Evolutionary conservation across 2,113 vertebrate species (phyloP).

Genomic region (Argyrosomus japonicus): DNA sequence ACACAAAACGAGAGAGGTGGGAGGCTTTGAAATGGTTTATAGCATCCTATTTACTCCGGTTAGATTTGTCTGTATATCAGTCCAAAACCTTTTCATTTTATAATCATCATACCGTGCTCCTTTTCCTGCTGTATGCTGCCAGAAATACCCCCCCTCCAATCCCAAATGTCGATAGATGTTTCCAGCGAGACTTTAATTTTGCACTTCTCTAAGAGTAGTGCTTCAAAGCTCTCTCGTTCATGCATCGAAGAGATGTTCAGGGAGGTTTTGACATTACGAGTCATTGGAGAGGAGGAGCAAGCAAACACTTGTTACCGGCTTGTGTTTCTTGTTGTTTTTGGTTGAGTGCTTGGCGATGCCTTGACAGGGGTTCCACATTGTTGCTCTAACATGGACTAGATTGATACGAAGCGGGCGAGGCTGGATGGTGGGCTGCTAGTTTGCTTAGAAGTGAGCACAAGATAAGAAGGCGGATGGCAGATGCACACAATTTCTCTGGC

Average conservation of each 20-base stretch:
- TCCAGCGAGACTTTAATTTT: conserved; percentile 42
- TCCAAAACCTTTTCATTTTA: conserved; percentile 29
- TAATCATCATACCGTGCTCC: background rate
- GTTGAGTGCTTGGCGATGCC: conserved; percentile 41
- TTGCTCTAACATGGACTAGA: conserved; percentile 59
- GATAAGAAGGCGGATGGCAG: conserved; percentile 54
- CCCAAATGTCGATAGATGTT: conserved; percentile 40
- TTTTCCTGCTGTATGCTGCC: background rate
- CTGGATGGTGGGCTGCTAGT: conserved; percentile 33
- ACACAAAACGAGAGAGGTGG: conserved; percentile 21
- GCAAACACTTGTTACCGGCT: conserved; percentile 32
- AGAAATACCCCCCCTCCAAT: conserved; percentile 12
- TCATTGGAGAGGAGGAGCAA: conserved; percentile 27
- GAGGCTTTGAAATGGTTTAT: conserved; percentile 27
- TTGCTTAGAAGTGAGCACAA: conserved; percentile 52
- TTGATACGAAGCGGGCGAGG: conserved; percentile 54
- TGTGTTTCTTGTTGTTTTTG: conserved; percentile 38
- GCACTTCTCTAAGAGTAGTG: conserved; percentile 11
- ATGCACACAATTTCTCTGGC: conserved; percentile 42
- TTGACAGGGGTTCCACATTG: conserved; percentile 64
- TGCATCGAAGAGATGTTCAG: conserved; percentile 13
- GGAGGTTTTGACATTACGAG: conserved; percentile 22
- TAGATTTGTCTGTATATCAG: conserved; percentile 26
- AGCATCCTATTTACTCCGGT: conserved; percentile 36
- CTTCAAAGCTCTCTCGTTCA: conserved; percentile 9